phyloP scores from a whole-genome alignment of 2,113 vertebrate genomes.

The Morone saxatilis region DNA sequence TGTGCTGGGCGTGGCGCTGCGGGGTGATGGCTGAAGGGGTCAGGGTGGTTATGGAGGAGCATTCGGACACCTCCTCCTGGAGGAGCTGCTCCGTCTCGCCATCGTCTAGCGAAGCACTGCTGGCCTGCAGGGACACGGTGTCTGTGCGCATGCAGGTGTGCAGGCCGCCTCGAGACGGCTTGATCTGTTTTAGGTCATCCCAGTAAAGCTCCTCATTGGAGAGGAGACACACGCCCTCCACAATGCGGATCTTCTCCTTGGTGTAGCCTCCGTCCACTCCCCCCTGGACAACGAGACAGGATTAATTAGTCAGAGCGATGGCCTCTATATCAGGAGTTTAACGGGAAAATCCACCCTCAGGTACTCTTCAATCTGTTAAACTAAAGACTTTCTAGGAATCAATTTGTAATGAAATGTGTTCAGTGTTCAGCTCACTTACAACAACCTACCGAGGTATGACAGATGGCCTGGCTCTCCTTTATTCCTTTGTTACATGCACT shows the following conservation, averaged over 20 bases:
- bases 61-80: slow-evolving; percentile 96
- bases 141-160: slow-evolving; percentile 98
- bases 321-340: background rate
- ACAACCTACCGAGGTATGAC: background rate
- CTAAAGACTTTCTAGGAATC: background rate
- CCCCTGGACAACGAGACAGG: slow-evolving; percentile 78
- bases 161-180: slow-evolving; percentile 93
- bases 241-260: slow-evolving; percentile 98
- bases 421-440: background rate
- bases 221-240: slow-evolving; percentile 96
- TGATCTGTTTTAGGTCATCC: slow-evolving; percentile 97
- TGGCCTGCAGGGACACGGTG: slow-evolving; percentile 96
- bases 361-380: background rate
- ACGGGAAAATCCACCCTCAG: slow-evolving; percentile 26
- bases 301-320: slow-evolving; percentile 5
- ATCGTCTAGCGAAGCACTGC: slow-evolving; percentile 95
- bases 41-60: slow-evolving; percentile 92
- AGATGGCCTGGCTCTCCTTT: background rate
- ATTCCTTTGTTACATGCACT: background rate
- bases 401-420: background rate
- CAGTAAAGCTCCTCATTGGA: slow-evolving; percentile 94
- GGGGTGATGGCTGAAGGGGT: slow-evolving; percentile 87
- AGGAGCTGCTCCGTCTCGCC: slow-evolving; percentile 97
- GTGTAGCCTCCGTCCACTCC: slow-evolving; percentile 92
- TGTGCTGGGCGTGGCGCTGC: slow-evolving; percentile 89